Conservation (phyloP, 2,797 vertebrate species). For the Glyptemys insculpta region DNA sequence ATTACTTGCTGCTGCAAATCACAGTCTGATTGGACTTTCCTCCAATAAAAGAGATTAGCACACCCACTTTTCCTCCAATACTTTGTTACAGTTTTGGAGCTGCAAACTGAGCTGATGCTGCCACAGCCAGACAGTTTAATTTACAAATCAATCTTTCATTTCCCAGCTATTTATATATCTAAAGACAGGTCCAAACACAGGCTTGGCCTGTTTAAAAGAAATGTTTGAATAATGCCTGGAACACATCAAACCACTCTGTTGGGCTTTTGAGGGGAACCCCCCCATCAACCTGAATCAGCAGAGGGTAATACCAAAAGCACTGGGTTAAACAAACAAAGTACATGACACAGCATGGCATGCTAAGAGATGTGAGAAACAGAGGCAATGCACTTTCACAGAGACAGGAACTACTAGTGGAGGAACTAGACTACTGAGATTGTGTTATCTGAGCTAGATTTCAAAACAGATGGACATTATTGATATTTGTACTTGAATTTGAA, state of each 20-base stretch:
- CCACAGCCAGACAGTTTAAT: fast-evolving
- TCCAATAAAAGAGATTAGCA: not conserved
- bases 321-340: fast-evolving
- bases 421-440: not conserved
- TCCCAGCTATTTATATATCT: not conserved
- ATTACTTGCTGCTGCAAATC: not conserved
- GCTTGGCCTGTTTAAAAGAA: not conserved
- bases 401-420: not conserved
- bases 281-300: not conserved
- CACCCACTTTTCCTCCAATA: not conserved
- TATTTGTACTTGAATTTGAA: conserved; percentile 26
- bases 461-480: conserved; percentile 9
- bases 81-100: not conserved
- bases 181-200: not conserved
- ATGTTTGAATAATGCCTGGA: not conserved
- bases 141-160: not conserved
- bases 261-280: not conserved
- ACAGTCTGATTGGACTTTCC: not conserved
- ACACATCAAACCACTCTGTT: fast-evolving
- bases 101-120: not conserved
- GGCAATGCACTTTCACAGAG: not conserved
- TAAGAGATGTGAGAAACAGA: not conserved
- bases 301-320: not conserved
- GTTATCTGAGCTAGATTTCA: conserved; percentile 1
- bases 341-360: fast-evolving